Percentiles rank a stretch among this genome's conserved stretches.
Evolutionary conservation across 2,797 vertebrate species (phyloP).

Genomic region (Netta rufina): DNA sequence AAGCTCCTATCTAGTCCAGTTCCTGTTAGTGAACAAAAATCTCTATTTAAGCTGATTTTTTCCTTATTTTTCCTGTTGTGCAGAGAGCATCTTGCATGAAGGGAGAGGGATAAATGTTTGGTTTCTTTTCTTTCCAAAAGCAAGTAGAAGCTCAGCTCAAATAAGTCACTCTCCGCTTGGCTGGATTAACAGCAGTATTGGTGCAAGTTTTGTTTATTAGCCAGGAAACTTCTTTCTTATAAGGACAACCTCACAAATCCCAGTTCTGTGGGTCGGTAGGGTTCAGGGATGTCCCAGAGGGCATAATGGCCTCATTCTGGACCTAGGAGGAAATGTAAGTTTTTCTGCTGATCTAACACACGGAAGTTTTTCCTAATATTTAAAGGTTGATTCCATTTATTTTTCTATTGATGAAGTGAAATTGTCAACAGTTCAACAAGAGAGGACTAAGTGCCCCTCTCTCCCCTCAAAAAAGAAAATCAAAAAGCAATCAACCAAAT

Average conservation of each 20-base stretch:
- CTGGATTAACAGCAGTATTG: constrained; percentile 28
- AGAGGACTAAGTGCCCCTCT: neutral
- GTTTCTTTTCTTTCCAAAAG: constrained; percentile 37
- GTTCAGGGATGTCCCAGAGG: neutral
- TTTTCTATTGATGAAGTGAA: neutral
- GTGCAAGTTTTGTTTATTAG: constrained; percentile 45
- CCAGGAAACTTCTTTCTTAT: neutral
- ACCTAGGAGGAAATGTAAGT: neutral
- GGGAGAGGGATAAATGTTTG: neutral
- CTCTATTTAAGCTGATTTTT: neutral
- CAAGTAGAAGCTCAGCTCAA: neutral
- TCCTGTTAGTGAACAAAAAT: neutral
- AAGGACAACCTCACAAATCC: constrained; percentile 14
- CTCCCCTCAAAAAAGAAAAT: neutral
- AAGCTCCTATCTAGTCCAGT: neutral
- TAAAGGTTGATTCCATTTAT: neutral
- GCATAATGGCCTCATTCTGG: neutral
- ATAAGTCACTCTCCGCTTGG: neutral
- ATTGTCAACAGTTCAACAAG: neutral
- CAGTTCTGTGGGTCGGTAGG: neutral
- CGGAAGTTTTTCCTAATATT: neutral
- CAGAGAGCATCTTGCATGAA: neutral
- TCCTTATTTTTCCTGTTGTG: neutral
- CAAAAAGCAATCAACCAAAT: no score
- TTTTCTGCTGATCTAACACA: neutral